A percentile compares a stretch with the other conserved stretches of the same genome.
phyloP scores from a whole-genome alignment of 2,888 invertebrate species.

The Podabrus alpinus region DNA sequence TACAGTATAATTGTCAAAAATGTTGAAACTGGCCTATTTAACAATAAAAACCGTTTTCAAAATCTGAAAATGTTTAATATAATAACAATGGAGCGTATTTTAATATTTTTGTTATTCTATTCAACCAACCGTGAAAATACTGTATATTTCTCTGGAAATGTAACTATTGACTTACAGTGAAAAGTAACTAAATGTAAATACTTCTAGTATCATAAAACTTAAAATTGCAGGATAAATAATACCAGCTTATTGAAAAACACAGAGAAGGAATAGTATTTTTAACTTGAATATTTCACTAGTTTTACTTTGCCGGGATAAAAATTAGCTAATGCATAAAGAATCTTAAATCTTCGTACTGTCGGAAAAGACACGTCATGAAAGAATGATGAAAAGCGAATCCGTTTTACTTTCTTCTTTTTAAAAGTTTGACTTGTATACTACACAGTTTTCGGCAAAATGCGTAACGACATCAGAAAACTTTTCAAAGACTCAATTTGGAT shows the following conservation, averaged over 20 bases:
- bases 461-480: conserved; percentile 41
- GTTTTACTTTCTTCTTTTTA: conserved; percentile 47
- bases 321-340: neutral
- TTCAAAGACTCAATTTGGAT: conserved; percentile 49
- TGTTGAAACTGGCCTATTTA: too few relatives aligned
- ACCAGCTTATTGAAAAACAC: neutral
- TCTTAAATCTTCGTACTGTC: conserved; percentile 32
- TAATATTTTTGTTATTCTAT: neutral
- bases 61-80: neutral
- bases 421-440: conserved; percentile 43
- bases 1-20: too few relatives aligned
- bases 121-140: neutral
- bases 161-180: neutral
- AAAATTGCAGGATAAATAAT: neutral
- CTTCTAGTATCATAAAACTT: neutral
- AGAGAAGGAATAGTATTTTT: neutral
- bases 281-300: neutral
- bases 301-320: neutral
- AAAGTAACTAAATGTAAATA: neutral
- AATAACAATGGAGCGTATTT: neutral
- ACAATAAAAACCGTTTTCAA: neutral
- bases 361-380: conserved; percentile 40
- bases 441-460: conserved; percentile 40
- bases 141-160: neutral
- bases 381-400: conserved; percentile 48